Evolutionary conservation across 2,888 invertebrate genomes (phyloP).

Genomic region (Platycnemis pennipes): DNA sequence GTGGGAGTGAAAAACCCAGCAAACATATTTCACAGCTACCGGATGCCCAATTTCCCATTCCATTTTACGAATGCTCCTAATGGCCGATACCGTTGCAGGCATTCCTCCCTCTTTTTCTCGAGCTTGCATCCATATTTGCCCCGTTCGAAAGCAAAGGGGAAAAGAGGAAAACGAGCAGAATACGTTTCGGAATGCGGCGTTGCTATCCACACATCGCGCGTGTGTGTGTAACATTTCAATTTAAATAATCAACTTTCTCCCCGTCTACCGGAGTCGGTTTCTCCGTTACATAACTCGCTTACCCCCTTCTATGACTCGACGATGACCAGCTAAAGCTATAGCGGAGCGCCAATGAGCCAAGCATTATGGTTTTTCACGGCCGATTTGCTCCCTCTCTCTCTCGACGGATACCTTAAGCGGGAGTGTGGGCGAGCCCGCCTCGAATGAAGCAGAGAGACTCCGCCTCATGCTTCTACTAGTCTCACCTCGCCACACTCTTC

Average conservation of each 20-base stretch:
- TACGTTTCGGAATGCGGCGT: background rate
- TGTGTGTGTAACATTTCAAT: conserved; percentile 10
- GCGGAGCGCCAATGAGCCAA: conserved; percentile 3
- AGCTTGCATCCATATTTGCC: background rate
- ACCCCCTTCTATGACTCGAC: conserved; percentile 12
- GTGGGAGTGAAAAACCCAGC: background rate
- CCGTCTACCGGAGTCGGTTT: background rate
- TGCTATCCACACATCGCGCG: background rate
- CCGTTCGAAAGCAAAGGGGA: background rate
- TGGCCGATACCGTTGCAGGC: background rate
- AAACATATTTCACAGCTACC: background rate
- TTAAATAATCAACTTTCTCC: conserved; percentile 39
- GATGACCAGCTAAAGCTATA: conserved; percentile 25
- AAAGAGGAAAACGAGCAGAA: background rate
- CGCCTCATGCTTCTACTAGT: background rate
- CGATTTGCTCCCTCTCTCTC: conserved; percentile 10
- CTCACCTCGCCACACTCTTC: background rate
- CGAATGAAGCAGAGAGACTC: background rate
- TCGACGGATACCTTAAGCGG: background rate
- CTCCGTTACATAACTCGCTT: conserved; percentile 18
- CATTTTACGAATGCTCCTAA: background rate
- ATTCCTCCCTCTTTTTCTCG: background rate
- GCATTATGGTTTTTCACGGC: conserved; percentile 47
- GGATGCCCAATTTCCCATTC: background rate
- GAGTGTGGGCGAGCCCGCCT: conserved; percentile 3